phyloP scores from a whole-genome alignment of 2,113 vertebrate species.

The Pavo muticus region DNA sequence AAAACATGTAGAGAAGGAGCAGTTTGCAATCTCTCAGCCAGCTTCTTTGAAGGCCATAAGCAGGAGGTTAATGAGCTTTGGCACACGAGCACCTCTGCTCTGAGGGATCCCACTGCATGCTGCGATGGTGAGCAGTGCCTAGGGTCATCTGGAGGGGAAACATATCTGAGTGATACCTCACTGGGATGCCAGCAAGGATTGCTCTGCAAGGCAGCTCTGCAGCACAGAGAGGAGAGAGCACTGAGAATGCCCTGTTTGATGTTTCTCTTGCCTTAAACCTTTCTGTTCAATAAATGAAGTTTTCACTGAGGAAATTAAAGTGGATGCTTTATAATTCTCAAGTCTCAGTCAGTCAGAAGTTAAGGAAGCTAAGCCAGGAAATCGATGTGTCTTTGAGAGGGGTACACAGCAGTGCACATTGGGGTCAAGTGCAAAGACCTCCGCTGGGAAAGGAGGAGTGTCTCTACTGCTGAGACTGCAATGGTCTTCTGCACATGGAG shows the following conservation, averaged over 20 bases:
- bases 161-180: background rate
- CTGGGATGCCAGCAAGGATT: constrained; percentile 5
- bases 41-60: background rate
- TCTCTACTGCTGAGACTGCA: background rate
- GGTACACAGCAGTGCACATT: accelerated
- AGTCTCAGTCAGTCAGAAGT: background rate
- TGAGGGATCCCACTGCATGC: background rate
- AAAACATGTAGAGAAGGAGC: accelerated
- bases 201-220: background rate
- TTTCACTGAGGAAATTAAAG: background rate
- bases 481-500: accelerated
- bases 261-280: background rate
- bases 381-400: background rate
- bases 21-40: background rate
- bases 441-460: accelerated
- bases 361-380: background rate
- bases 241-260: background rate
- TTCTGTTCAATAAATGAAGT: background rate
- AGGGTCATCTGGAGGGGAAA: constrained; percentile 1
- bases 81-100: background rate
- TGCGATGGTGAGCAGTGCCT: background rate
- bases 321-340: background rate
- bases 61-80: constrained; percentile 8
- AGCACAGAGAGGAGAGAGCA: background rate
- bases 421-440: background rate